Base-by-base conservation (phyloP, 2,888 invertebrate genomes). In the Scaptomyza caliginosa region DNA sequence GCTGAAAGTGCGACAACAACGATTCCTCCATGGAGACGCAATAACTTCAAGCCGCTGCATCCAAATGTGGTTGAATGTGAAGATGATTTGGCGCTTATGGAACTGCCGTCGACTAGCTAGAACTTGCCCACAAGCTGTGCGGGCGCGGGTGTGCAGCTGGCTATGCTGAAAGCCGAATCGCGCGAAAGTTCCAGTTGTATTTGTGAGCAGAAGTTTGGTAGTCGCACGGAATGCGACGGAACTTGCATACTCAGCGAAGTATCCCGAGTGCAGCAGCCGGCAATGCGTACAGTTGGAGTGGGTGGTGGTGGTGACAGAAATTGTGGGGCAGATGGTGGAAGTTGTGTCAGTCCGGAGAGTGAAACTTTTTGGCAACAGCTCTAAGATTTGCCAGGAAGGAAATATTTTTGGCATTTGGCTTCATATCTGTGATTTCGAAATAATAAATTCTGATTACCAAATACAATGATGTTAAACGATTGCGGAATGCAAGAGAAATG, bases 31-130 rank as follows among this genome's bases (percentile, higher is more conserved):
- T 90, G 89, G 89, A 76, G 88, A 19, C 86, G 78, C 1, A 90
- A 89, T 63, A 88, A 89, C 62, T 90, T 90, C 46, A 88, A 83
- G 23, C 90, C 90, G 2, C 56, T 89, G 64, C 89, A 90, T 67
- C 84, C 89, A 3, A 80, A 90, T 67, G 84, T 89, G 13, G 82
- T 88, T 23, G 90, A 90, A 56, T 83, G 84, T 17, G 89, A 88
- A 40, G 89, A 88, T 40, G 83, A 87, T 32, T 54, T 82, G 54
- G 77, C 73, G 1, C 55, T 88, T 8, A 79, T 83, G 74, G 82
- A 84, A 26, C 32, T 77, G 49, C 73, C 75, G 0, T 77, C 81
- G 5, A 72, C 72, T 4, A 86, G 88, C 42, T 88, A 87, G 48
- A 78, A 80, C 23, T 16, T 66, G 30, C 67, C 70, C 2, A 58